phyloP scores from a whole-genome alignment of 2,888 invertebrate genomes.

The Apodemia duryi region DNA sequence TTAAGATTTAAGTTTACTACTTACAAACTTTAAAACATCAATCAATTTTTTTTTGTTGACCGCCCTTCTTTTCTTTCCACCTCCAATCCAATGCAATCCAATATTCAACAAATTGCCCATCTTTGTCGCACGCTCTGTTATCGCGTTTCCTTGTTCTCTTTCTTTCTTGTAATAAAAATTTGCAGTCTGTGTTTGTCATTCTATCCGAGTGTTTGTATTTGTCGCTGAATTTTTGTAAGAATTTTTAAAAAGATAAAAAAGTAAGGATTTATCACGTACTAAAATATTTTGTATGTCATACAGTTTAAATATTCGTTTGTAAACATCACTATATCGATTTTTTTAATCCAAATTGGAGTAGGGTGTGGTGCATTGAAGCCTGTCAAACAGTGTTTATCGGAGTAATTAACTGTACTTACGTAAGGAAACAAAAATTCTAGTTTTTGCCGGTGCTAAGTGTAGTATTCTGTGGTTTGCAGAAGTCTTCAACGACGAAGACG shows the following conservation, averaged over 20 bases:
- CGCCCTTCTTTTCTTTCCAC: conserved; percentile 37
- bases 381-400: conserved; percentile 35
- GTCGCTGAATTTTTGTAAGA: conserved; percentile 28
- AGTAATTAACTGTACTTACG: conserved; percentile 18
- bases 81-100: conserved; percentile 17
- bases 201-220: conserved; percentile 43
- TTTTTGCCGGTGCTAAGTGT: conserved; percentile 26
- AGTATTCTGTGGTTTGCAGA: conserved; percentile 79
- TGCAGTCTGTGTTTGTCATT: conserved; percentile 64
- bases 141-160: conserved; percentile 22
- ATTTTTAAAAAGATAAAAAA: background rate
- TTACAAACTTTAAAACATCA: too few relatives aligned
- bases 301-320: background rate
- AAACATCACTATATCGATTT: conserved; percentile 20
- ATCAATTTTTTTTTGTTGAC: conserved; percentile 38
- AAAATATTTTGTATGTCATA: conserved; percentile 19
- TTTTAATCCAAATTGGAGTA: conserved; percentile 43
- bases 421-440: conserved; percentile 21
- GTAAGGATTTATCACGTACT: conserved; percentile 7
- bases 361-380: conserved; percentile 65
- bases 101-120: conserved; percentile 42
- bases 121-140: conserved; percentile 39
- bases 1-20: too few relatives aligned
- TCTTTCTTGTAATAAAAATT: conserved; percentile 43
- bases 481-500: conserved; percentile 92